Percentiles rank a stretch among this genome's conserved stretches.
Conservation (phyloP, 2,888 invertebrate species). For the Nemurella pictetii region DNA sequence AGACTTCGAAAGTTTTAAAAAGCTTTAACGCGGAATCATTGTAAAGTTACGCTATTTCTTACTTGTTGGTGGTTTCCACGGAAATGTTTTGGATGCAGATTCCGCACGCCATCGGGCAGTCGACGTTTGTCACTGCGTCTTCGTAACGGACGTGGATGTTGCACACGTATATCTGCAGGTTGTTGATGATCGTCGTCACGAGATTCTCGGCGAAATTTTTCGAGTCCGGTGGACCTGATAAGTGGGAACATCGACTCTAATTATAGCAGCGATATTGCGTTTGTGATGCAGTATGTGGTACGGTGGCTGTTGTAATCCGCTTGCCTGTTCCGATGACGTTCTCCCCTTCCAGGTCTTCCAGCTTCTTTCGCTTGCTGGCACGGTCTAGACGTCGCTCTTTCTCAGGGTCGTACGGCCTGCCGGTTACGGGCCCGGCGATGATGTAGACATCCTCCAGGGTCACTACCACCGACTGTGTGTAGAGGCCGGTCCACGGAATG, state of each 20-base stretch:
- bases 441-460: slow-evolving; percentile 77
- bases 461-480: slow-evolving; percentile 71
- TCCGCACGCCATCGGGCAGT: slow-evolving; percentile 71
- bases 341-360: slow-evolving; percentile 67
- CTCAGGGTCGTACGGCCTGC: slow-evolving; percentile 70
- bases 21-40: no score
- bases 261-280: not conserved
- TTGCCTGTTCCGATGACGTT: slow-evolving; percentile 55
- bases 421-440: slow-evolving; percentile 72
- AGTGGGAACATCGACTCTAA: not conserved
- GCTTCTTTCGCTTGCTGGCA: slow-evolving; percentile 71
- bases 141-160: slow-evolving; percentile 83
- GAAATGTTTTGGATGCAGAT: slow-evolving; percentile 75
- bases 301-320: not conserved
- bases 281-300: not conserved
- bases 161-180: slow-evolving; percentile 75
- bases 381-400: slow-evolving; percentile 71
- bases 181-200: slow-evolving; percentile 75
- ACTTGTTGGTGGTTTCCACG: slow-evolving; percentile 81
- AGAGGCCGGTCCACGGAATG: slow-evolving; percentile 79
- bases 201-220: slow-evolving; percentile 70
- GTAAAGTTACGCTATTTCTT: slow-evolving; percentile 44
- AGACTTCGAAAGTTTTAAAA: no score
- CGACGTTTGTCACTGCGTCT: slow-evolving; percentile 68
- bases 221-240: slow-evolving; percentile 58